Conservation (phyloP, 2,113 vertebrate species). For the Bubalus kerabau region DNA sequence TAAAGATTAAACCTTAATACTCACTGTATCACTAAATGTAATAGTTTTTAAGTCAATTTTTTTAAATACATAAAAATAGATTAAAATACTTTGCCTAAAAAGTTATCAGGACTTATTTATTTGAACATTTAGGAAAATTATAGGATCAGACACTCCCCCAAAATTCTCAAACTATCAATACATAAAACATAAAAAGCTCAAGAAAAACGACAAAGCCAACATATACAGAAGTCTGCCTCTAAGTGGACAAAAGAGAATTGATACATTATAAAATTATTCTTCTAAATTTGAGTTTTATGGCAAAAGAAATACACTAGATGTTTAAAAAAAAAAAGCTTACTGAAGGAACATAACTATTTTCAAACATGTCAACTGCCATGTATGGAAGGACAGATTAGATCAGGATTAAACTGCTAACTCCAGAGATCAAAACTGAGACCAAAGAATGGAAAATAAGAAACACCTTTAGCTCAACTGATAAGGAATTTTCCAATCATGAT, state of each 20-base stretch:
- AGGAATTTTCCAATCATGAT: not conserved
- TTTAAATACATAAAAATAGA: not conserved
- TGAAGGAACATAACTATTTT: not conserved
- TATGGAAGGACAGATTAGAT: not conserved
- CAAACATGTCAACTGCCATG: not conserved
- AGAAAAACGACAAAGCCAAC: slow-evolving; percentile 13
- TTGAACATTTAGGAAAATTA: slow-evolving; percentile 21
- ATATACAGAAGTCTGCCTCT: not conserved
- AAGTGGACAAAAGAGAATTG: not conserved
- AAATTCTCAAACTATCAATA: not conserved
- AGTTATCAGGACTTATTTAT: not conserved
- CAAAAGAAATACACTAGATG: not conserved
- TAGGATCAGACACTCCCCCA: not conserved
- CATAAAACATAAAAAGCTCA: not conserved
- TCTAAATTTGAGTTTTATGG: slow-evolving; percentile 2
- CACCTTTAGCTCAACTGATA: not conserved
- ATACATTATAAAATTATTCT: not conserved
- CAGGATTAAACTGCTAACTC: not conserved
- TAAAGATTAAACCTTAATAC: not conserved
- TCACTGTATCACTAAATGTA: not conserved
- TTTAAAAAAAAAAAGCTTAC: not conserved
- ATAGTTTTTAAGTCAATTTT: not conserved
- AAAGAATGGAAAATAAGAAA: not conserved
- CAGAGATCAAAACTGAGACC: slow-evolving; percentile 5
- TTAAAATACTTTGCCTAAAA: not conserved